Evolutionary conservation across 2,113 vertebrate genomes (phyloP).

Genomic region (Tretioscincus oriximinensis): DNA sequence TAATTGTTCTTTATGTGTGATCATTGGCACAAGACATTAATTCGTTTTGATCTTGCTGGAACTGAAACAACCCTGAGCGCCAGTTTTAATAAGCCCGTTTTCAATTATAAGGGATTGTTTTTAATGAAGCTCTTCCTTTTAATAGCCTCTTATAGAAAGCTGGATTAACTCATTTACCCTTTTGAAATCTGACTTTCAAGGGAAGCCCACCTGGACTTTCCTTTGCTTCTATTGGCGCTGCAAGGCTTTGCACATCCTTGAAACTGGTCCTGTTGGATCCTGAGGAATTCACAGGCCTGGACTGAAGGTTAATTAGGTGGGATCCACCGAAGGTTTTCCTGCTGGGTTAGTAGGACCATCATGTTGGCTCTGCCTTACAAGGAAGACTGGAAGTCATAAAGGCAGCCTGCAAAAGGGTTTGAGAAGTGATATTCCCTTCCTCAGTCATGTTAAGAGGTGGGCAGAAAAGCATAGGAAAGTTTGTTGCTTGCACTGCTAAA

Average conservation of each 20-base stretch:
- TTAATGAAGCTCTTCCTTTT: not conserved
- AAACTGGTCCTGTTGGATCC: not conserved
- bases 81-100: slow-evolving; percentile 21
- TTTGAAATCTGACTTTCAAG: slow-evolving; percentile 4
- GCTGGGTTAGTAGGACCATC: too few species aligned
- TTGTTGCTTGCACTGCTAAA: too few species aligned
- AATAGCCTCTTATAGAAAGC: not conserved
- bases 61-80: not conserved
- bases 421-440: too few species aligned
- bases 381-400: too few species aligned
- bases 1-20: not conserved
- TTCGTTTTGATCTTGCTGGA: not conserved
- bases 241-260: not conserved
- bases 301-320: not conserved
- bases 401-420: too few species aligned
- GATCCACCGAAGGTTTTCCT: too few species aligned
- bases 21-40: not conserved
- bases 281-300: not conserved
- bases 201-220: not conserved
- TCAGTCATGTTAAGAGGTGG: too few species aligned
- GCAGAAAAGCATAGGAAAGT: not conserved
- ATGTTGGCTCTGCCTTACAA: too few species aligned
- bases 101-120: not conserved
- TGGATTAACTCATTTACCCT: not conserved
- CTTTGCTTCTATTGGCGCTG: not conserved